Evolutionary conservation across 2,888 invertebrate species (phyloP), one percentile per base, ranked within the genome.

Genomic region (Melanophora roralis): DNA sequence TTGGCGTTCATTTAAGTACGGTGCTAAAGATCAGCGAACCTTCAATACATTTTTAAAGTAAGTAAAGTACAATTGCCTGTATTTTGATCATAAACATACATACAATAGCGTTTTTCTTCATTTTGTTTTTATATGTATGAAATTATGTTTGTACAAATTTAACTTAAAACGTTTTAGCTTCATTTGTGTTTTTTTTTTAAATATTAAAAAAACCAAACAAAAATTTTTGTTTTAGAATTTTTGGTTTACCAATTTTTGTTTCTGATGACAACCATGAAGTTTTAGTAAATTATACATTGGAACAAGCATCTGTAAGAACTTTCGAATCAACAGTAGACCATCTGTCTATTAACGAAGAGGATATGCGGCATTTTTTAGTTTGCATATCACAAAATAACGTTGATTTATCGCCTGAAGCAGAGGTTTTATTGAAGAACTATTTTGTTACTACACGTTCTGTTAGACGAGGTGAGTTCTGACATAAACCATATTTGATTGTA

Each of bases 381-480:
- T 59, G 84, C 19, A 77, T 89, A 9, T 84, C 87, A 5, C 86
- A 86, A 57, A 83, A 85, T 1, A 77, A 84, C 49, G 84, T 87
- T 0, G 74, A 83, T 11, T 82, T 89, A 2, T 83, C 85, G 0
- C 21, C 81, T 4, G 85, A 86, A 16, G 91, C 91, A 0, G 83
- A 86, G 6, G 81, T 85, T 12, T 83, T 91, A 69, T 85, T 91
- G 12, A 88, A 89, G 74, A 88, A 90, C 65, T 92, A 92, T 83
- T 91, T 90, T 84, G 89, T 91, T 0, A 88, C 89, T 9, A 88
- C 90, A 9, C 86, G 91, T 59, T 84, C 85, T 34, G 85, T 87
- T 19, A 86, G 90, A 47, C 88, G 90, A 19, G 89, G 91, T 89
- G 77, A 77, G 76, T 79, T 57, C n/a, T n/a, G n/a, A n/a, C n/a